Conservation (phyloP, 2,113 vertebrate species). For the Phrynosoma blainvillii region DNA sequence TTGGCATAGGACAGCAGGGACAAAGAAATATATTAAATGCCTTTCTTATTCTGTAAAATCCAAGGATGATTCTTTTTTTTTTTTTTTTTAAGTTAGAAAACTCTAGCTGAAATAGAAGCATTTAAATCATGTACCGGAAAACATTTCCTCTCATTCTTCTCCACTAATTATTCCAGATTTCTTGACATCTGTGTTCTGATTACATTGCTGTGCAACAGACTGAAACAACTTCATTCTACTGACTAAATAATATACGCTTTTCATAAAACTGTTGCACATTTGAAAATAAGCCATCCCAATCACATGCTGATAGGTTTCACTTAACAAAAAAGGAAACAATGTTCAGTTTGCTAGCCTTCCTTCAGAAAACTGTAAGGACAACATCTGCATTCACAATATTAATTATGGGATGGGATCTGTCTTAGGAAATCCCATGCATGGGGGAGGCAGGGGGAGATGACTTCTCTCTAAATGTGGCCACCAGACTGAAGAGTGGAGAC, state of each 20-base stretch:
- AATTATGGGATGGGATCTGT: not conserved
- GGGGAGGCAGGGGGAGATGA: not conserved
- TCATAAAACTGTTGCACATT: constrained; percentile 36
- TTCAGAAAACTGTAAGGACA: constrained; percentile 1
- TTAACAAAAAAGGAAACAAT: not conserved
- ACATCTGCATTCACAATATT: not conserved
- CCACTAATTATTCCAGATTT: constrained; percentile 65
- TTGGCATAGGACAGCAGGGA: constrained; percentile 27
- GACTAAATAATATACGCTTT: constrained; percentile 50
- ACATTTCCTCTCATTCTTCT: constrained; percentile 57
- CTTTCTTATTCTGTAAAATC: constrained; percentile 35
- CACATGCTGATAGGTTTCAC: not conserved
- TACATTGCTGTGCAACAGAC: constrained; percentile 59
- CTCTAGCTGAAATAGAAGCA: constrained; percentile 55
- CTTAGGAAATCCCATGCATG: not conserved
- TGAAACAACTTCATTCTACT: constrained; percentile 50
- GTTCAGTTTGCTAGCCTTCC: constrained; percentile 9
- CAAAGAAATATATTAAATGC: constrained; percentile 37
- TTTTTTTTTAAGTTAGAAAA: constrained; percentile 57
- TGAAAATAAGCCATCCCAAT: not conserved
- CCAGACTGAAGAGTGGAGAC: not conserved
- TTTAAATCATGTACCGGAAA: constrained; percentile 66
- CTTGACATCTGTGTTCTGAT: constrained; percentile 64
- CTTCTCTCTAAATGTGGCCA: constrained; percentile 8
- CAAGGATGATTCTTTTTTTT: constrained; percentile 51